phyloP scores from a whole-genome alignment of 2,888 invertebrate genomes.

The Tanytarsus gracilentus region DNA sequence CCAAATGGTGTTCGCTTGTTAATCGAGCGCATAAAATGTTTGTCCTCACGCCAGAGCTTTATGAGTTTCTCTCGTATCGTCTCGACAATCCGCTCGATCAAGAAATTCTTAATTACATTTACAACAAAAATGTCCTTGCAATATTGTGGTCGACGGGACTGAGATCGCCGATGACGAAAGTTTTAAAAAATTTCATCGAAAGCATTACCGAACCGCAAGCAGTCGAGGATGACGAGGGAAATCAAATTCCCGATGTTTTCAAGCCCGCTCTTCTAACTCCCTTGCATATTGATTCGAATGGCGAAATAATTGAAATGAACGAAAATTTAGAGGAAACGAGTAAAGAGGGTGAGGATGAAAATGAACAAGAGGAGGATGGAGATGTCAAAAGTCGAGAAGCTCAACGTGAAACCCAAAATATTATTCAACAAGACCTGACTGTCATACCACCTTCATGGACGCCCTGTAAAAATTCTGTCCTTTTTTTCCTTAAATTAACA shows the following conservation, averaged over 20 bases:
- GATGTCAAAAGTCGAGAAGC: too few relatives aligned
- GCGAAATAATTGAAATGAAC: background rate
- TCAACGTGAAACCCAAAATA: too few relatives aligned
- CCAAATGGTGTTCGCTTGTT: constrained; percentile 38
- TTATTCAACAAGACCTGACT: too few relatives aligned
- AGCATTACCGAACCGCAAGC: background rate
- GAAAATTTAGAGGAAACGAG: background rate
- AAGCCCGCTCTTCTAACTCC: background rate
- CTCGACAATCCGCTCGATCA: constrained; percentile 38
- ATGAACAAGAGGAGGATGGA: background rate
- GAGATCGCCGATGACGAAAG: constrained; percentile 32
- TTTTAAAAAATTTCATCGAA: background rate
- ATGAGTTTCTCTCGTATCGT: constrained; percentile 37
- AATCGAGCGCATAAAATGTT: constrained; percentile 39
- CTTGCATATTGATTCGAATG: background rate
- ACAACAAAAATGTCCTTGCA: constrained; percentile 38
- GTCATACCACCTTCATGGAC: background rate
- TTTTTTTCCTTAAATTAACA: too few relatives aligned
- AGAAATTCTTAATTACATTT: constrained; percentile 37
- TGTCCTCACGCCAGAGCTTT: constrained; percentile 34
- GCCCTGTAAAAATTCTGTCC: background rate
- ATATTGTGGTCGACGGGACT: constrained; percentile 39
- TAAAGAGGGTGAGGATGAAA: background rate
- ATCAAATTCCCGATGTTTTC: background rate
- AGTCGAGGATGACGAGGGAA: background rate